Percentiles rank a stretch among this genome's conserved stretches.
Evolutionary conservation across 2,113 vertebrate genomes (phyloP).

Genomic region (Ameiurus melas): DNA sequence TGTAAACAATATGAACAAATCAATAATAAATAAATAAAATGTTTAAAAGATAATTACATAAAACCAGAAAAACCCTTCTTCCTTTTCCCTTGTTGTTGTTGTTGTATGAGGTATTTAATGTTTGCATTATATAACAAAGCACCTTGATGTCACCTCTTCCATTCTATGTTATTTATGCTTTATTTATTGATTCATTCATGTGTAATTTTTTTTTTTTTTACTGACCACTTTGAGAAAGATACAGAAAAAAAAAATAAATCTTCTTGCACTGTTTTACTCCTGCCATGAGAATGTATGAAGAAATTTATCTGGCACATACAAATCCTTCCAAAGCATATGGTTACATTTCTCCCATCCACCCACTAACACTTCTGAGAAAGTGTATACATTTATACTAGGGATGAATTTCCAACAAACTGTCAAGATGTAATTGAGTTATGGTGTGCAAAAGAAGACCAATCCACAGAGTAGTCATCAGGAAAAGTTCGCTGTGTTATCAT

Average conservation of each 20-base stretch:
- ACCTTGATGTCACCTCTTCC: not conserved
- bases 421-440: not conserved
- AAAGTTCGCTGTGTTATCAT: not conserved
- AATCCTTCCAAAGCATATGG: not conserved
- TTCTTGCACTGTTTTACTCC: not conserved
- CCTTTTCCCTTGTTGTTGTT: not conserved
- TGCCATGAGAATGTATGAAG: not conserved
- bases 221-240: not conserved
- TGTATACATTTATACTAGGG: not conserved
- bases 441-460: constrained; percentile 1
- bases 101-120: not conserved
- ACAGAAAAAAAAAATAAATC: not conserved
- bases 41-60: not conserved
- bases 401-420: not conserved
- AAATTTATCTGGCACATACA: not conserved
- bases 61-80: not conserved
- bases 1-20: not conserved
- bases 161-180: not conserved
- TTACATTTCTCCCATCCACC: not conserved
- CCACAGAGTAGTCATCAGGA: not conserved
- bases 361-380: not conserved
- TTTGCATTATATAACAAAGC: not conserved
- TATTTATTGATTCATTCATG: not conserved
- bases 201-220: not conserved
- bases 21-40: not conserved